Percentiles rank a stretch among this genome's conserved stretches.
Evolutionary conservation across 2,888 invertebrate species (phyloP).

Genomic region (Buathra laborator): DNA sequence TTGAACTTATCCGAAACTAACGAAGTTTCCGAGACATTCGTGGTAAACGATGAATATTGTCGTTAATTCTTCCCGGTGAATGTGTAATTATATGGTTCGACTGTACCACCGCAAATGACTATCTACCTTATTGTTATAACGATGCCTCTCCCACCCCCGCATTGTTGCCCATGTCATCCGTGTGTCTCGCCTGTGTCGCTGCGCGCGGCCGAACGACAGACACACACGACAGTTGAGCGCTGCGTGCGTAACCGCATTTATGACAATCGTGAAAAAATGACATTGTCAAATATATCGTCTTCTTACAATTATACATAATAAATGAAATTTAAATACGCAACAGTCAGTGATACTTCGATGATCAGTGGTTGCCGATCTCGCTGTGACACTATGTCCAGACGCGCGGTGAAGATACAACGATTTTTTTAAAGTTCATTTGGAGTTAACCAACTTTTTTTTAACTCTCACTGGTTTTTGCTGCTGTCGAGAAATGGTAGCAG

Average conservation of each 20-base stretch:
- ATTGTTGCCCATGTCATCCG: too few species aligned
- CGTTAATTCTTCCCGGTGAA: too few species aligned
- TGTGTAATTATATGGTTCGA: too few species aligned
- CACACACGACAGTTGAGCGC: too few species aligned
- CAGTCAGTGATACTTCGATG: background rate
- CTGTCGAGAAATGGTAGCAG: constrained; percentile 79
- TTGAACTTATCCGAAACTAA: too few species aligned
- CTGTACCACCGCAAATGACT: too few species aligned
- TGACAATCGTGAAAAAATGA: constrained; percentile 63
- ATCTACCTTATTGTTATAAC: too few species aligned
- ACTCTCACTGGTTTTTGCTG: constrained; percentile 32
- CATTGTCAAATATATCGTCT: constrained; percentile 48
- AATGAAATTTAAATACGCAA: background rate
- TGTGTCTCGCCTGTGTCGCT: background rate
- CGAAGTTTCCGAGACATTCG: too few species aligned
- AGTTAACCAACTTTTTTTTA: constrained; percentile 10
- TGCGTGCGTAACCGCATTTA: constrained; percentile 48
- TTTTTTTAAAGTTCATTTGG: background rate
- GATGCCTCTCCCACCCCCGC: too few species aligned
- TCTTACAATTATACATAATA: constrained; percentile 20
- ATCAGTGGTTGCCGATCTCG: background rate
- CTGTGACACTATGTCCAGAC: too few species aligned
- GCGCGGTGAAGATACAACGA: constrained; percentile 1
- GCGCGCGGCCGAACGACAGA: too few species aligned
- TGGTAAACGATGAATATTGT: too few species aligned